Conservation (phyloP, 2,797 vertebrate species). For the Discoglossus pictus region DNA sequence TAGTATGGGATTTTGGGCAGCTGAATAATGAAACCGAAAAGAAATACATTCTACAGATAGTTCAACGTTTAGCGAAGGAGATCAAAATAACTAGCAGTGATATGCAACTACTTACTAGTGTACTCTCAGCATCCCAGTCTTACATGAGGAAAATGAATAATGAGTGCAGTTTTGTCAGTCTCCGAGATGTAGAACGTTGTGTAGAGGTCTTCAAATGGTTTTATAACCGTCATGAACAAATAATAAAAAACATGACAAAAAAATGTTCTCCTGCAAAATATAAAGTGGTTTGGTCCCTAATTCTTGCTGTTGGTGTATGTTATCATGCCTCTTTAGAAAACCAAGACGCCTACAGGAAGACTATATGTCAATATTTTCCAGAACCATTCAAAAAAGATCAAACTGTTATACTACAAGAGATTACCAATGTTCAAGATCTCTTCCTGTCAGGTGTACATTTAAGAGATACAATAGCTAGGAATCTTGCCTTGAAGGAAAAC, state of each 20-base stretch:
- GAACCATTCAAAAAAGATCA: conserved; percentile 55
- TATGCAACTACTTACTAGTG: conserved; percentile 64
- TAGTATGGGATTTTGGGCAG: conserved; percentile 98
- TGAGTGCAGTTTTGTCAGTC: conserved; percentile 92
- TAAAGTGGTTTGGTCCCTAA: conserved; percentile 80
- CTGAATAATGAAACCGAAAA: conserved; percentile 81
- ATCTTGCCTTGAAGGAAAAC: conserved; percentile 91
- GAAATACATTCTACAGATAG: conserved; percentile 91
- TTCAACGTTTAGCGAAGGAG: conserved; percentile 73
- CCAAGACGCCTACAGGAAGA: conserved; percentile 75
- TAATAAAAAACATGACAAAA: conserved; percentile 69
- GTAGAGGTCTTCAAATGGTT: conserved; percentile 90
- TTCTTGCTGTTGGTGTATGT: conserved; percentile 87
- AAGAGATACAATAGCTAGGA: conserved; percentile 86
- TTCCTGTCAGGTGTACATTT: conserved; percentile 81
- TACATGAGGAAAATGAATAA: conserved; percentile 83
- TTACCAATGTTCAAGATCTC: conserved; percentile 84
- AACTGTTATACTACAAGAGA: conserved; percentile 77
- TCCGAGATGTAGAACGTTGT: conserved; percentile 94
- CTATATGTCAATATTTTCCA: conserved; percentile 71
- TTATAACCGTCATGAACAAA: conserved; percentile 63
- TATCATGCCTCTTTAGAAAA: conserved; percentile 89
- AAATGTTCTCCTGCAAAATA: conserved; percentile 58
- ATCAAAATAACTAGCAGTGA: conserved; percentile 31
- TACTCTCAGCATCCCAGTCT: conserved; percentile 83